Percentiles rank a stretch among this genome's conserved stretches.
Evolutionary conservation across 2,888 invertebrate genomes (phyloP).

Genomic region (Pristionchus fissidentatus): DNA sequence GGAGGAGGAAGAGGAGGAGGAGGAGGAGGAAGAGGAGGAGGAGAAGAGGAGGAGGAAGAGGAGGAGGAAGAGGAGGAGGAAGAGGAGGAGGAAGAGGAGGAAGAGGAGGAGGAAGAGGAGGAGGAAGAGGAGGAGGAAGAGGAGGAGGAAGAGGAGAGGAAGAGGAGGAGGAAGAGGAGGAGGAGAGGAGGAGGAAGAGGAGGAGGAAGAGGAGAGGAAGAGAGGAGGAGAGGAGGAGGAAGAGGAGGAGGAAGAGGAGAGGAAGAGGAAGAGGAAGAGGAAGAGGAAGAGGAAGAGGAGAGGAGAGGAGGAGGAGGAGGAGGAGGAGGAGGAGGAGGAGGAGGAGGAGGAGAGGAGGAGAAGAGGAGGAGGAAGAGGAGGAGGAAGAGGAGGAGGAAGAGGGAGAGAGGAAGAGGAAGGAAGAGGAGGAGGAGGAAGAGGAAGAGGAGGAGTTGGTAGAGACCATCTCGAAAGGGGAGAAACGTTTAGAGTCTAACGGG

Average conservation of each 20-base stretch:
- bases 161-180: no score
- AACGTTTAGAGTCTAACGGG: no score
- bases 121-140: not conserved
- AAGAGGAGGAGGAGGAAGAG: no score
- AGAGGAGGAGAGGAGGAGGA: not conserved
- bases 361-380: not conserved
- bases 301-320: not conserved
- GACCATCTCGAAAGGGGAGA: no score
- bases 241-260: not conserved
- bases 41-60: not conserved
- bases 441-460: no score
- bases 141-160: no score
- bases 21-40: no score
- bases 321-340: not conserved
- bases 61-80: not conserved
- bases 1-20: not conserved
- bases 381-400: not conserved
- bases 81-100: not conserved
- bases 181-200: not conserved
- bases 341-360: not conserved
- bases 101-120: conserved; percentile 1
- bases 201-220: not conserved
- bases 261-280: not conserved
- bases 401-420: no score
- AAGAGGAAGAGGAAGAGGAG: not conserved